Conservation (phyloP, 2,888 invertebrate genomes). For the Archips xylosteana region DNA sequence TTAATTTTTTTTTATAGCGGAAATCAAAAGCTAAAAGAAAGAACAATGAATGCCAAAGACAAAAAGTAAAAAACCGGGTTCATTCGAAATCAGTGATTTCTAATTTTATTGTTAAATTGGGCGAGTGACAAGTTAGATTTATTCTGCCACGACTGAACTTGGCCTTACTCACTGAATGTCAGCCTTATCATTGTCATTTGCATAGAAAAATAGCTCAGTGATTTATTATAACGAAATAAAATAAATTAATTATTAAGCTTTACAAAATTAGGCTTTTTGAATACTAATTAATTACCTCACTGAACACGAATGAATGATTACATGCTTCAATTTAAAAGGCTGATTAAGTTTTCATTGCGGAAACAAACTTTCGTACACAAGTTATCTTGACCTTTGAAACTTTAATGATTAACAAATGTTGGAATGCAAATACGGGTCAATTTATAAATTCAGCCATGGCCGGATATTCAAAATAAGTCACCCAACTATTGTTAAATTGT, state of each 20-base stretch:
- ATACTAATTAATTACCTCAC: conserved; percentile 23
- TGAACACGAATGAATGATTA: conserved; percentile 27
- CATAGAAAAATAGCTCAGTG: conserved; percentile 48
- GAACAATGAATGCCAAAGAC: conserved; percentile 4
- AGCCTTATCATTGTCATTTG: conserved; percentile 56
- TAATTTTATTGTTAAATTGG: conserved; percentile 58
- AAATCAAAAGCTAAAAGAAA: neutral
- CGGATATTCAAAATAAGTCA: conserved; percentile 51
- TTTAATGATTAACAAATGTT: conserved; percentile 1
- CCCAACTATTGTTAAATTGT: conserved; percentile 32
- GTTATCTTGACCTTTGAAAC: conserved; percentile 27
- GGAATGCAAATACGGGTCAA: conserved; percentile 1
- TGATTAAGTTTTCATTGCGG: conserved; percentile 20
- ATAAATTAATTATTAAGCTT: conserved; percentile 28
- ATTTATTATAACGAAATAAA: conserved; percentile 29
- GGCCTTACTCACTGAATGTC: conserved; percentile 64
- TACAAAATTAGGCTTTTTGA: conserved; percentile 31
- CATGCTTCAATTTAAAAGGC: conserved; percentile 14
- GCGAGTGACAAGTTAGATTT: conserved; percentile 55
- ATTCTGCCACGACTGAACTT: conserved; percentile 59
- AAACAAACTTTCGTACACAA: conserved; percentile 14
- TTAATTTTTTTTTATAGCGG: neutral
- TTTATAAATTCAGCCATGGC: conserved; percentile 61
- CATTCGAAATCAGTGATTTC: conserved; percentile 20
- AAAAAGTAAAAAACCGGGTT: conserved; percentile 6